Evolutionary conservation across 2,888 invertebrate genomes (phyloP).

Genomic region (Ephialtes manifestator): DNA sequence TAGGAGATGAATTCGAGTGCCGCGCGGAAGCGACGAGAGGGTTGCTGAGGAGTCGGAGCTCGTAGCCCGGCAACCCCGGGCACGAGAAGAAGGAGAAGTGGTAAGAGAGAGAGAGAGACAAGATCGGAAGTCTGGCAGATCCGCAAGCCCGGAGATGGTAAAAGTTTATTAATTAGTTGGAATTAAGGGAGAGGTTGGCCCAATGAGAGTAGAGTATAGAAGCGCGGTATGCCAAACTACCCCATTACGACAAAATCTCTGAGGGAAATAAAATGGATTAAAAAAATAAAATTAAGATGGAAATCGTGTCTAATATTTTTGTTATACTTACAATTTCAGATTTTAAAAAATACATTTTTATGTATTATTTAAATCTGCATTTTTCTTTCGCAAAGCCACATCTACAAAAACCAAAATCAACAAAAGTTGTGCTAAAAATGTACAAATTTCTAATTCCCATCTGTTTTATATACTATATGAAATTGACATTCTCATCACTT

Average conservation of each 20-base stretch:
- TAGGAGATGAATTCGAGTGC: conserved; percentile 70
- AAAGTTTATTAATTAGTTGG: conserved; percentile 84
- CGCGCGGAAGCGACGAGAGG: conserved; percentile 56
- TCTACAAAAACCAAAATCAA: too few species aligned
- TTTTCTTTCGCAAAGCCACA: too few species aligned
- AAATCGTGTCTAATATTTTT: too few species aligned
- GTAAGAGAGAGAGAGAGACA: conserved; percentile 30
- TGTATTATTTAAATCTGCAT: too few species aligned
- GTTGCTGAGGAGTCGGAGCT: conserved; percentile 77
- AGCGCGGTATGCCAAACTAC: conserved; percentile 18
- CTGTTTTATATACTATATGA: too few species aligned
- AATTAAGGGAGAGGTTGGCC: conserved; percentile 77
- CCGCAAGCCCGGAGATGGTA: conserved; percentile 75
- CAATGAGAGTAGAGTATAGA: conserved; percentile 40
- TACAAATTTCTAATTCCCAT: too few species aligned
- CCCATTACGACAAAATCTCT: conserved; percentile 43
- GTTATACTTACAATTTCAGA: too few species aligned
- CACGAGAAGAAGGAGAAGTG: conserved; percentile 58
- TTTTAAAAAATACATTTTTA: too few species aligned
- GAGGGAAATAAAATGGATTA: conserved; percentile 21
- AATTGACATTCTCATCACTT: too few species aligned
- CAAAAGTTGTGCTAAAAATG: too few species aligned
- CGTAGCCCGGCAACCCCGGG: conserved; percentile 62
- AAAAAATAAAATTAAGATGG: conserved; percentile 27
- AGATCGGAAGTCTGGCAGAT: conserved; percentile 61